Evolutionary conservation across 2,888 invertebrate species (phyloP).

Genomic region (Fragum fragum): DNA sequence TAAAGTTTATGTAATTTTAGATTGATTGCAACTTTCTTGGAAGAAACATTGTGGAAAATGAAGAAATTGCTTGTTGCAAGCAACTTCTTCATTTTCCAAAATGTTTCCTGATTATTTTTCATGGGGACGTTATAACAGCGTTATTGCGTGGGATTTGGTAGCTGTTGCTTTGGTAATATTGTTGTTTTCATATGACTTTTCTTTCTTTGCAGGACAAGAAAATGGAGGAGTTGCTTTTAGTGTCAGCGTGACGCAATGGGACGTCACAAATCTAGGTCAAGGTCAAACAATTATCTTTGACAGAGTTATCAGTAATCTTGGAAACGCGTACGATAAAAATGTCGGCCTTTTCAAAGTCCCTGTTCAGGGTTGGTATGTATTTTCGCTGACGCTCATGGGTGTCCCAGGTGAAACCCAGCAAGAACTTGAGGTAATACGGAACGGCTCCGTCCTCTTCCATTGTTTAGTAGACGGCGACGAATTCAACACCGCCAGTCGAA

Average conservation of each 20-base stretch:
- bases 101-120: too few relatives aligned
- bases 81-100: too few relatives aligned
- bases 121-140: too few relatives aligned
- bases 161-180: too few relatives aligned
- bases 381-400: slow-evolving; percentile 18
- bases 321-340: not conserved
- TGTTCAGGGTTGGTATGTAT: slow-evolving; percentile 5
- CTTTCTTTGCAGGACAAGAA: not conserved
- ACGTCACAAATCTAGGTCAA: slow-evolving; percentile 9
- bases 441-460: not conserved
- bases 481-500: not conserved
- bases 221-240: slow-evolving; percentile 13
- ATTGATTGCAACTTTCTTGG: not conserved
- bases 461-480: not conserved
- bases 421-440: not conserved
- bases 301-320: slow-evolving; percentile 15
- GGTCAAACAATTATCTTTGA: slow-evolving; percentile 24
- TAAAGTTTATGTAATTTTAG: too few relatives aligned
- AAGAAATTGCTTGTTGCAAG: too few relatives aligned
- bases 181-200: too few relatives aligned
- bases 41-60: too few relatives aligned
- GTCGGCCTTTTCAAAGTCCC: slow-evolving; percentile 14
- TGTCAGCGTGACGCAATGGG: not conserved
- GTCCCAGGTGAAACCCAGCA: not conserved
- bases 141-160: too few relatives aligned